A percentile compares a stretch with the other conserved stretches of the same genome.
phyloP scores from a whole-genome alignment of 2,113 vertebrate genomes.

The Pelecanus crispus region DNA sequence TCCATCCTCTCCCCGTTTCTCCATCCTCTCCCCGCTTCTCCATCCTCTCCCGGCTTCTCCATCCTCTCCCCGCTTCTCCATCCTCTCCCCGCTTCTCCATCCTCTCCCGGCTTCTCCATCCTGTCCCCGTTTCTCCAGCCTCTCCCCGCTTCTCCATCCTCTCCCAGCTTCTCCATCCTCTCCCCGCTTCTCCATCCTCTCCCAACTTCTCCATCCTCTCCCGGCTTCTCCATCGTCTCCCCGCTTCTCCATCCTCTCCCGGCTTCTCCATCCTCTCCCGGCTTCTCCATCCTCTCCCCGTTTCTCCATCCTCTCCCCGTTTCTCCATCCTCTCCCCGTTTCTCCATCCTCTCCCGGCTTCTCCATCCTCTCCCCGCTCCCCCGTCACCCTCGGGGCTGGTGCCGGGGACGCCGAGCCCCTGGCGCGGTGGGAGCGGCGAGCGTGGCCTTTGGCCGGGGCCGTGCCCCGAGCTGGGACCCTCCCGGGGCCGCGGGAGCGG shows the following conservation, averaged over 20 bases:
- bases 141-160: not conserved
- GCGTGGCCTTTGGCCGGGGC: not conserved
- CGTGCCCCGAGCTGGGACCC: not conserved
- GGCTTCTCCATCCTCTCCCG: too few relatives aligned
- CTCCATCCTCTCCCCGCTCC: not conserved
- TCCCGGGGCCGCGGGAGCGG: too few relatives aligned
- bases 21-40: not conserved
- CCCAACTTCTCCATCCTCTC: not conserved
- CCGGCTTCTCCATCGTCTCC: too few relatives aligned
- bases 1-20: not conserved
- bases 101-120: not conserved
- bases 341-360: too few relatives aligned
- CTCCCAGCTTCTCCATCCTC: not conserved
- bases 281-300: not conserved
- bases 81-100: not conserved
- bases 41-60: not conserved
- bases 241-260: not conserved
- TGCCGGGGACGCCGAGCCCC: not conserved
- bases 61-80: not conserved
- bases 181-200: too few relatives aligned
- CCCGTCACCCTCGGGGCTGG: too few relatives aligned
- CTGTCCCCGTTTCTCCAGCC: too few relatives aligned
- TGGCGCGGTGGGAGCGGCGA: rapidly evolving
- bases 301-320: too few relatives aligned
- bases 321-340: not conserved